Conservation (phyloP, 2,797 vertebrate genomes). For the Chloroceryle amazona region DNA sequence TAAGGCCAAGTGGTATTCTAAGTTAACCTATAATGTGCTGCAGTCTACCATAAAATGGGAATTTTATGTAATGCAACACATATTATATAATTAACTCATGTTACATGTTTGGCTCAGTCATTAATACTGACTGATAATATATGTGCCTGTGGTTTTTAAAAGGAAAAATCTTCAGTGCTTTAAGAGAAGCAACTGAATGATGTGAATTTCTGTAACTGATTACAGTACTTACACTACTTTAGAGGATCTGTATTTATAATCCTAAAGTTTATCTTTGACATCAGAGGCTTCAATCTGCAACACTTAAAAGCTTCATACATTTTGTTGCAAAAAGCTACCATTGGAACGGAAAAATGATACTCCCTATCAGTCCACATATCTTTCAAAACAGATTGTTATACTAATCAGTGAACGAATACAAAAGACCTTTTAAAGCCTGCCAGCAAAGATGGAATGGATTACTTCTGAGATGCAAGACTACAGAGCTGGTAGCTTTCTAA, state of each 20-base stretch:
- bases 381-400: constrained; percentile 53
- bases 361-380: constrained; percentile 21
- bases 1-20: constrained; percentile 49
- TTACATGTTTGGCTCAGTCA: not conserved
- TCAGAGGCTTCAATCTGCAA: not conserved
- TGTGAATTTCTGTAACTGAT: constrained; percentile 12
- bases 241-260: constrained; percentile 33
- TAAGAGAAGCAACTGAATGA: not conserved
- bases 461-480: constrained; percentile 56
- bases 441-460: constrained; percentile 67
- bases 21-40: constrained; percentile 73
- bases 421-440: constrained; percentile 57
- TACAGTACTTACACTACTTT: constrained; percentile 38
- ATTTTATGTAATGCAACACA: not conserved
- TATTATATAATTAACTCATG: not conserved
- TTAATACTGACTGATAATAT: not conserved
- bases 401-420: constrained; percentile 58
- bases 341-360: constrained; percentile 36
- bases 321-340: constrained; percentile 34
- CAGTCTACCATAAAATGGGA: constrained; percentile 5
- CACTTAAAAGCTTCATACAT: constrained; percentile 47
- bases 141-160: constrained; percentile 26
- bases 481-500: constrained; percentile 48
- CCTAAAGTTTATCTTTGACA: constrained; percentile 18
- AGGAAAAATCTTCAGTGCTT: constrained; percentile 44